Conservation (phyloP, 2,113 vertebrate genomes). For the Thamnophis sirtalis region DNA sequence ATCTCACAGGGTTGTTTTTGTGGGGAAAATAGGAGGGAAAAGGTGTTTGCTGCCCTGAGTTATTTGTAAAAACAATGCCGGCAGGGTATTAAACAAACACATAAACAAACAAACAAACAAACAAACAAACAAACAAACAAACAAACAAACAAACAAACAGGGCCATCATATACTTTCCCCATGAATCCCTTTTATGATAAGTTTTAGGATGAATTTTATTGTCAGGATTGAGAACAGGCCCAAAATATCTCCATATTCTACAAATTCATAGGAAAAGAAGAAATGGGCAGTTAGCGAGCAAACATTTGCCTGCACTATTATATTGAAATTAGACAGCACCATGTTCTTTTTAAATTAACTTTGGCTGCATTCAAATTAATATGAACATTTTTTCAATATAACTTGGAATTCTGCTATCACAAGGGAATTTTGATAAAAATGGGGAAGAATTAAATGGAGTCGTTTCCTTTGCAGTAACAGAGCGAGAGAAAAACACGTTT, state of each 20-base stretch:
- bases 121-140: neutral
- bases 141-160: neutral
- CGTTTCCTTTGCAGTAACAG: neutral
- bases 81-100: neutral
- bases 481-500: neutral
- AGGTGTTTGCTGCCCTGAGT: neutral
- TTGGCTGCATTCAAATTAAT: neutral
- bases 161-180: neutral
- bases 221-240: neutral
- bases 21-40: neutral
- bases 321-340: neutral
- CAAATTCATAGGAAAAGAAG: neutral
- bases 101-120: neutral
- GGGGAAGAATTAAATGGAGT: neutral
- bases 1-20: neutral
- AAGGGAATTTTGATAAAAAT: neutral
- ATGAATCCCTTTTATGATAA: neutral
- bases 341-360: neutral
- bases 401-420: neutral
- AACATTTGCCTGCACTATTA: neutral
- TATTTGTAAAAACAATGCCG: neutral
- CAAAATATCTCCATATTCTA: neutral
- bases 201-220: neutral
- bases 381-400: neutral
- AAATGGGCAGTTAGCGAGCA: neutral